Percentiles rank a stretch among this genome's conserved stretches.
These are phyloP conservation scores for Camponotus fellah DNA, from an alignment of 2,888 invertebrate genomes.

Conservation along the genomic window DNA sequence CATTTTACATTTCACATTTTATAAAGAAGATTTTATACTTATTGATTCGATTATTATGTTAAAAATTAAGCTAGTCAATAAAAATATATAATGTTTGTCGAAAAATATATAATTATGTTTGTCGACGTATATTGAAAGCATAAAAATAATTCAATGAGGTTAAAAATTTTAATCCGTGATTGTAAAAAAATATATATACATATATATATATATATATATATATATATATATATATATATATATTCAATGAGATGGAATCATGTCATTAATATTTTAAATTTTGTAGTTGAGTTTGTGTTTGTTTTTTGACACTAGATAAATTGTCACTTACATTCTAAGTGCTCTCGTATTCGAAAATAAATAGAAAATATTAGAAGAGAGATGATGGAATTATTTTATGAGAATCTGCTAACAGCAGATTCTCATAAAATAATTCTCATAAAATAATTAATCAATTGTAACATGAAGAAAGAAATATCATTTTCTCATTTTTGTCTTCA, in stretches of 20 bases:
- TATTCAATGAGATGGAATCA: not conserved
- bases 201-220: too few species aligned
- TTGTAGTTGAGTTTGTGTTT: not conserved
- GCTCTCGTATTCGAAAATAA: not conserved
- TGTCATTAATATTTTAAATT: constrained; percentile 4
- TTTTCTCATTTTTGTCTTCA: not conserved
- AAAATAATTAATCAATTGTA: too few species aligned
- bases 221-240: too few species aligned
- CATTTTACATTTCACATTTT: not conserved
- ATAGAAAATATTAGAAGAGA: constrained; percentile 29
- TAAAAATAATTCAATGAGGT: too few species aligned
- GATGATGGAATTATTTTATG: not conserved
- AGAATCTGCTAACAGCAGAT: too few species aligned
- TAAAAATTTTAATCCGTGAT: too few species aligned
- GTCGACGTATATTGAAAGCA: too few species aligned
- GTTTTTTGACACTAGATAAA: not conserved
- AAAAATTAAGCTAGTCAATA: not conserved
- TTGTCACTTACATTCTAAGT: not conserved
- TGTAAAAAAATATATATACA: too few species aligned
- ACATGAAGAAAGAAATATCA: not conserved
- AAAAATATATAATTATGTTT: too few species aligned
- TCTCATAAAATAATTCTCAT: too few species aligned
- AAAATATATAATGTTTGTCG: not conserved
- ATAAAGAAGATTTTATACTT: not conserved
- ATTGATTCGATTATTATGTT: not conserved